phyloP scores from a whole-genome alignment of 2,113 vertebrate genomes.

The Scartelaos histophorus region DNA sequence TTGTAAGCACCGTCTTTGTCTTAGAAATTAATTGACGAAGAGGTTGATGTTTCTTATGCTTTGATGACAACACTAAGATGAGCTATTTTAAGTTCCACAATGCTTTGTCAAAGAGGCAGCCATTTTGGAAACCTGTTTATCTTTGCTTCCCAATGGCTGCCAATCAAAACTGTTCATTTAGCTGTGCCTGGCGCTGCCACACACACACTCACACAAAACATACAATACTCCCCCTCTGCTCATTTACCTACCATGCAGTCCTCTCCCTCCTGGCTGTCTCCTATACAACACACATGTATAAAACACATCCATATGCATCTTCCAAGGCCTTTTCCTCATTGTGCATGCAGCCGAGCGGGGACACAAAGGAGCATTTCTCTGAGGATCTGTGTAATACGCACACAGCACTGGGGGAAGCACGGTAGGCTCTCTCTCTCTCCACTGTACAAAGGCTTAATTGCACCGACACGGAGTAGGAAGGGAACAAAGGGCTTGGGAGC shows the following conservation, averaged over 20 bases:
- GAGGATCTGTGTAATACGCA: slow-evolving; percentile 14
- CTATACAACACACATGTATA: slow-evolving; percentile 7
- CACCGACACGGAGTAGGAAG: slow-evolving; percentile 19
- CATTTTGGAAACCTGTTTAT: neutral
- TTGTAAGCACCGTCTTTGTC: no score
- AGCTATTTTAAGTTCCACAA: neutral
- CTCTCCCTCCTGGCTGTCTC: slow-evolving; percentile 28
- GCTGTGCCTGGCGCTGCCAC: neutral
- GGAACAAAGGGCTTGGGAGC: slow-evolving; percentile 58
- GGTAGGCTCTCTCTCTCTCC: slow-evolving; percentile 14
- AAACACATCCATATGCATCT: slow-evolving; percentile 5
- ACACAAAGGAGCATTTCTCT: slow-evolving; percentile 38
- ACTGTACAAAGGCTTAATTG: slow-evolving; percentile 36
- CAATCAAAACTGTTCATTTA: slow-evolving; percentile 19
- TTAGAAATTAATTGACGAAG: neutral
- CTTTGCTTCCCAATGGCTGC: slow-evolving; percentile 7
- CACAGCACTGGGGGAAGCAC: slow-evolving; percentile 3
- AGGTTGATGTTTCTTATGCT: neutral
- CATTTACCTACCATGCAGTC: slow-evolving; percentile 8
- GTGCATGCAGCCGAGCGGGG: slow-evolving; percentile 26
- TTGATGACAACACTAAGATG: neutral
- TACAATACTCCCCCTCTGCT: neutral
- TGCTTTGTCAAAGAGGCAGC: neutral
- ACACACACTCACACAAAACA: no score
- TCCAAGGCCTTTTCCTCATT: slow-evolving; percentile 16